These are phyloP conservation scores for Diarsia dahlii DNA, from an alignment of 2,888 invertebrate species.

Conservation along the genomic window DNA sequence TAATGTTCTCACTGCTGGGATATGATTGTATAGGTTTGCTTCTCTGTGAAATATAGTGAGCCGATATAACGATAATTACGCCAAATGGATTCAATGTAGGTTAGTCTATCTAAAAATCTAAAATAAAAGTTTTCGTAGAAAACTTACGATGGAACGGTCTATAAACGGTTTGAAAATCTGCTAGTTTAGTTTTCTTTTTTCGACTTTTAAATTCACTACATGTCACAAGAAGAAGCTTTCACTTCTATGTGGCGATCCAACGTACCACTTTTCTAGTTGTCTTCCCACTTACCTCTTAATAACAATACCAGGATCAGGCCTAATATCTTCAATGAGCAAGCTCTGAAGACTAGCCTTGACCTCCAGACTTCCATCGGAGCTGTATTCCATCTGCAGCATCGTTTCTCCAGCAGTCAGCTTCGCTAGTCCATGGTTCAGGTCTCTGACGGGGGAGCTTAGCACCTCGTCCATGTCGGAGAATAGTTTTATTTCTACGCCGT, in stretches of 20 bases:
- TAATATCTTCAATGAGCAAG: conserved; percentile 93
- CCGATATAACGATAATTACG: not conserved
- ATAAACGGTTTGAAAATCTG: not conserved
- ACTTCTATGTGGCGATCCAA: not conserved
- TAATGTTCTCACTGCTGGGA: too few species aligned
- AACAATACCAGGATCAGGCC: conserved; percentile 92
- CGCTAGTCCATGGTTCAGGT: conserved; percentile 93
- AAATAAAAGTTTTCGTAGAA: not conserved
- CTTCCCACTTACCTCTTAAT: conserved; percentile 89
- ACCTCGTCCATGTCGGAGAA: conserved; percentile 94
- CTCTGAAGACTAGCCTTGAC: conserved; percentile 93
- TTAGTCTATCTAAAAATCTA: not conserved
- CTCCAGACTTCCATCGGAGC: conserved; percentile 93
- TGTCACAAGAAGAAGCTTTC: not conserved
- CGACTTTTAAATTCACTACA: not conserved
- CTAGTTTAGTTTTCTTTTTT: not conserved
- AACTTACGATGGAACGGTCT: not conserved
- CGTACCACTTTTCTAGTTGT: not conserved
- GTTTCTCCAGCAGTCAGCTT: conserved; percentile 93
- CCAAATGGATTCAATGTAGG: too few species aligned
- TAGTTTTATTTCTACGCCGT: conserved; percentile 93
- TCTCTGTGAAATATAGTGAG: not conserved
- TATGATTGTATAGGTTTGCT: too few species aligned
- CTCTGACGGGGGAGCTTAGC: conserved; percentile 94
- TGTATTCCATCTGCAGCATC: conserved; percentile 91